Evolutionary conservation across 2,888 invertebrate species (phyloP).

Genomic region (Lobophora halterata): DNA sequence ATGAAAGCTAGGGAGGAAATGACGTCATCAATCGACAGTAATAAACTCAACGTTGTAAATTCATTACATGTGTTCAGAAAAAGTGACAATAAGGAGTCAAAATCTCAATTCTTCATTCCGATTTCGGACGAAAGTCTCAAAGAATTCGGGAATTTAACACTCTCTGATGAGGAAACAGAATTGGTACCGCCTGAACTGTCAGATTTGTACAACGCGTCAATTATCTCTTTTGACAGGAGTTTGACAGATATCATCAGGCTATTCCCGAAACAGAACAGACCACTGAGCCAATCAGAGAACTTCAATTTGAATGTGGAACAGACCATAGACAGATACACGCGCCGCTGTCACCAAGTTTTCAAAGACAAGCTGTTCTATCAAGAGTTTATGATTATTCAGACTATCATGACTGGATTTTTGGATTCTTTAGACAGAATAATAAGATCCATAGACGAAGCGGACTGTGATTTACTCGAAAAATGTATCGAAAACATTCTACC

Average conservation of each 20-base stretch:
- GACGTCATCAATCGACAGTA: slow-evolving; percentile 66
- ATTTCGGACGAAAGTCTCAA: slow-evolving; percentile 59
- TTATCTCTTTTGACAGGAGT: slow-evolving; percentile 59
- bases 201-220: slow-evolving; percentile 53
- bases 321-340: slow-evolving; percentile 71
- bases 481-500: slow-evolving; percentile 64
- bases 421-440: slow-evolving; percentile 52
- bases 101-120: slow-evolving; percentile 75
- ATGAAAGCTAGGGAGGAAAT: slow-evolving; percentile 55
- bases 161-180: slow-evolving; percentile 63
- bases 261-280: slow-evolving; percentile 72
- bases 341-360: slow-evolving; percentile 73
- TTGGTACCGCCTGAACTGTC: slow-evolving; percentile 60
- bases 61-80: slow-evolving; percentile 69
- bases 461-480: slow-evolving; percentile 71
- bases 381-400: slow-evolving; percentile 66
- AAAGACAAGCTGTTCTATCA: slow-evolving; percentile 74
- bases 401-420: slow-evolving; percentile 58
- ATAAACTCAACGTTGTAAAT: slow-evolving; percentile 66
- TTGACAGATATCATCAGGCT: slow-evolving; percentile 60
- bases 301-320: slow-evolving; percentile 65
- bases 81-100: slow-evolving; percentile 66
- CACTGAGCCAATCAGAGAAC: slow-evolving; percentile 73
- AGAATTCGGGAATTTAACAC: slow-evolving; percentile 65
- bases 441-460: slow-evolving; percentile 55